These are phyloP conservation scores for Mesoligia furuncula DNA, from an alignment of 2,888 invertebrate species.

Conservation along the genomic window DNA sequence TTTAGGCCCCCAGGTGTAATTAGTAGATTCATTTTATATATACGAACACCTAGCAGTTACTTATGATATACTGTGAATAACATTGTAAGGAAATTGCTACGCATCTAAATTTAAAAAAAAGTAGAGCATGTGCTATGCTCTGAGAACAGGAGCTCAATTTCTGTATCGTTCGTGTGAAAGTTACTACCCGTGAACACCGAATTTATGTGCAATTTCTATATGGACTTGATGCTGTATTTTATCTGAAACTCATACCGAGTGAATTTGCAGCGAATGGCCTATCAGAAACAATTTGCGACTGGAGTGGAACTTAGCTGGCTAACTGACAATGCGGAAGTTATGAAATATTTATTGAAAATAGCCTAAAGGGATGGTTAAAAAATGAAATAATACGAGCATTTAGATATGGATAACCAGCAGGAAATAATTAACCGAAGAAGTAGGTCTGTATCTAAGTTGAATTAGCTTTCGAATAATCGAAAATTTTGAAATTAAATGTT, in stretches of 20 bases:
- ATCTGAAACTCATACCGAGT: constrained; percentile 43
- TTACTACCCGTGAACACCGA: constrained; percentile 58
- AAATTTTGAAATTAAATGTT: constrained; percentile 10
- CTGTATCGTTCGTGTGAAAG: constrained; percentile 55
- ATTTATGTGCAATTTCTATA: constrained; percentile 58
- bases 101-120: constrained; percentile 41
- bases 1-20: neutral
- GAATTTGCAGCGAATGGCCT: constrained; percentile 19
- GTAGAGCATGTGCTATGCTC: constrained; percentile 56
- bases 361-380: neutral
- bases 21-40: neutral
- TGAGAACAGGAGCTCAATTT: constrained; percentile 63
- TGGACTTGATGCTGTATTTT: constrained; percentile 21
- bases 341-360: neutral
- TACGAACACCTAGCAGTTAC: neutral
- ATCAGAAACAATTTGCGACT: constrained; percentile 22
- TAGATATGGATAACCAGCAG: too few species aligned
- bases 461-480: neutral
- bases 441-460: neutral
- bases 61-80: constrained; percentile 31
- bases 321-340: constrained; percentile 2
- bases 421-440: neutral
- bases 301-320: neutral
- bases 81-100: constrained; percentile 44
- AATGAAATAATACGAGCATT: neutral